phyloP scores from a whole-genome alignment of 2,888 invertebrate species.

The Apamea sordens region DNA sequence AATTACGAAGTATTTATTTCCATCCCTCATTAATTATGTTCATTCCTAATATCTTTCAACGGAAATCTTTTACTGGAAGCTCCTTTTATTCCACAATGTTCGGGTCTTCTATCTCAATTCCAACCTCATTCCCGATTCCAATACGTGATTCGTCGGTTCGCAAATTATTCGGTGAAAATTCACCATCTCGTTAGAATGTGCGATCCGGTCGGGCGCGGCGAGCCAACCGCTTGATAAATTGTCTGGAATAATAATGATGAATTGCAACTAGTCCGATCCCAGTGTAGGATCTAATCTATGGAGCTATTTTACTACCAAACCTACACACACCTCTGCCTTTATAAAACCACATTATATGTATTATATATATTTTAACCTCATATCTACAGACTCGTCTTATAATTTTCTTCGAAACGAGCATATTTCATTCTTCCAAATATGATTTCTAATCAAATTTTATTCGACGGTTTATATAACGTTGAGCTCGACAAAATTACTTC shows the following conservation, averaged over 20 bases:
- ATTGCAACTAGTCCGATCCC: slow-evolving; percentile 88
- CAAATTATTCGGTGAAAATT: slow-evolving; percentile 90
- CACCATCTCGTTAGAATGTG: slow-evolving; percentile 91
- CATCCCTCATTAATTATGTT: slow-evolving; percentile 66
- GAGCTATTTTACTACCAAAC: slow-evolving; percentile 76
- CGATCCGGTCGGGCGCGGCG: slow-evolving; percentile 87
- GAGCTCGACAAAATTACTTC: slow-evolving; percentile 81
- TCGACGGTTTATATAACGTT: slow-evolving; percentile 78
- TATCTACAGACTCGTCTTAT: slow-evolving; percentile 36
- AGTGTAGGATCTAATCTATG: slow-evolving; percentile 86
- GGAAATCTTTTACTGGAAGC: slow-evolving; percentile 63
- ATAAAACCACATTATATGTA: slow-evolving; percentile 19
- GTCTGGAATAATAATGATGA: slow-evolving; percentile 91
- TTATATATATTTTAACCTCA: slow-evolving; percentile 24
- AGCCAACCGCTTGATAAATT: slow-evolving; percentile 91
- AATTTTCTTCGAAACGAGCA: slow-evolving; percentile 44
- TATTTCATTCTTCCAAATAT: slow-evolving; percentile 61
- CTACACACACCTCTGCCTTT: slow-evolving; percentile 51
- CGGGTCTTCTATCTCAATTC: slow-evolving; percentile 90
- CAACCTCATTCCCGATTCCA: slow-evolving; percentile 88
- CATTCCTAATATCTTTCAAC: slow-evolving; percentile 62
- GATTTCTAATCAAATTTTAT: slow-evolving; percentile 78
- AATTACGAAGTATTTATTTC: slow-evolving; percentile 15
- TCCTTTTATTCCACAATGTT: slow-evolving; percentile 81
- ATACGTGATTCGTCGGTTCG: slow-evolving; percentile 90